A percentile compares a stretch with the other conserved stretches of the same genome.
Conservation (phyloP, 2,797 vertebrate species). For the Phataginus tricuspis region DNA sequence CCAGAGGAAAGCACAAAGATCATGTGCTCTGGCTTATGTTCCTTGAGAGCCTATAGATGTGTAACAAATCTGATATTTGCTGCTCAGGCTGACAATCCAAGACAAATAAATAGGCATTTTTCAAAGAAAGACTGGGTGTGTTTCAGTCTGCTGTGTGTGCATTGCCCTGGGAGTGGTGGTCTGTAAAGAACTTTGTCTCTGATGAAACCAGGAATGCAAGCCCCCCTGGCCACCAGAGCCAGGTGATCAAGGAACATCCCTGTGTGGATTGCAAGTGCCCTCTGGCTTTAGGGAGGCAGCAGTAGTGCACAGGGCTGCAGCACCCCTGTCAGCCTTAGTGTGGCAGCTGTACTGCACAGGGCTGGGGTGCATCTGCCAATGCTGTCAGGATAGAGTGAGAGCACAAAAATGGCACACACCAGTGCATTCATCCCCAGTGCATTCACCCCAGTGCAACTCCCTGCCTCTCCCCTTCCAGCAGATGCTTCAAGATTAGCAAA, state of each 20-base stretch:
- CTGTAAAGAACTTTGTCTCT: neutral
- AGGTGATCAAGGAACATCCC: neutral
- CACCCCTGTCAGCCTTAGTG: neutral
- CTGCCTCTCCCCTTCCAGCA: neutral
- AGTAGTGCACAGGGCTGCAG: neutral
- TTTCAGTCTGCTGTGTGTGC: neutral
- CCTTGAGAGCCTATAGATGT: neutral
- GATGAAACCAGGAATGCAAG: neutral
- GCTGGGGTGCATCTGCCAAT: neutral
- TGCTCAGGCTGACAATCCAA: neutral
- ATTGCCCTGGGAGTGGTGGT: neutral
- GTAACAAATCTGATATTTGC: neutral
- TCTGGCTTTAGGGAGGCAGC: neutral
- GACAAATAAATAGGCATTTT: neutral
- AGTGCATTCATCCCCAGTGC: neutral
- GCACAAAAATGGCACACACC: neutral
- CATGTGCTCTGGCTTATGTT: neutral
- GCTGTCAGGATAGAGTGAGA: neutral
- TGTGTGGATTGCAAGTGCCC: neutral
- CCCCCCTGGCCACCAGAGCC: neutral
- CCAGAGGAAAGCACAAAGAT: neutral
- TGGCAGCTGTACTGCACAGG: neutral
- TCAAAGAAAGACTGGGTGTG: neutral
- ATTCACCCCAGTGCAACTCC: neutral
- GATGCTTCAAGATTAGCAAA: neutral